Base-by-base conservation (phyloP, 1,140 invertebrate genomes). In the Calliphora vicina region DNA sequence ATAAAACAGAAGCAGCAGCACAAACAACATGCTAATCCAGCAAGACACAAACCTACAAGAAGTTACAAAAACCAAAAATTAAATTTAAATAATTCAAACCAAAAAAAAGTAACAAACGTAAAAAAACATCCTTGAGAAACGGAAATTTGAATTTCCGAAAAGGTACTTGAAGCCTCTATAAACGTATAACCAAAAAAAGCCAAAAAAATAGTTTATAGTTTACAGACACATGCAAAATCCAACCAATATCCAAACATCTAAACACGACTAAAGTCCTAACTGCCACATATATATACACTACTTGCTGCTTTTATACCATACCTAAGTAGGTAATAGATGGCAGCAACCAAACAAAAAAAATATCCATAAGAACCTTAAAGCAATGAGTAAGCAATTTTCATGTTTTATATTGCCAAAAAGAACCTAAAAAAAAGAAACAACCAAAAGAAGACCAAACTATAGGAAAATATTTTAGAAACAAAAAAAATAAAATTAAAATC, bases 71-170 rank as follows among this genome's bases (percentile, higher is more conserved):
- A 67, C 6, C 35, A 57, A 67, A 67, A 67, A 67, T 67, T 67
- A 67, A 67, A 67, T 67, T 67, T 67, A 67, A 67, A 67, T 67
- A 67, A 67, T 67, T 20, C 3, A 67, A n/a, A n/a, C n/a, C n/a
- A n/a, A n/a, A n/a, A n/a, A 67, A n/a, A 57, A 57, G n/a, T n/a
- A 57, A 57, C 6, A 57, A 57, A 2, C n/a, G n/a, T 2, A 67
- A 67, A 20, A 67, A 10, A 45, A 43, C 74, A 78, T 88, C 86
- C 87, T 88, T 87, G 88, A 88, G 87, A 88, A 88, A 87, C 87
- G 87, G 87, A 88, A 88, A 88, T 88, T 88, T 88, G 87, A 88
- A 88, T 88, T 88, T 88, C 87, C 87, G 87, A 88, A 88, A 88
- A 88, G 87, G 80, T 81, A 81, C 80, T 81, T 81, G 80, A 81